Conservation (phyloP, 1,140 invertebrate species). For the Drosophila serrata region DNA sequence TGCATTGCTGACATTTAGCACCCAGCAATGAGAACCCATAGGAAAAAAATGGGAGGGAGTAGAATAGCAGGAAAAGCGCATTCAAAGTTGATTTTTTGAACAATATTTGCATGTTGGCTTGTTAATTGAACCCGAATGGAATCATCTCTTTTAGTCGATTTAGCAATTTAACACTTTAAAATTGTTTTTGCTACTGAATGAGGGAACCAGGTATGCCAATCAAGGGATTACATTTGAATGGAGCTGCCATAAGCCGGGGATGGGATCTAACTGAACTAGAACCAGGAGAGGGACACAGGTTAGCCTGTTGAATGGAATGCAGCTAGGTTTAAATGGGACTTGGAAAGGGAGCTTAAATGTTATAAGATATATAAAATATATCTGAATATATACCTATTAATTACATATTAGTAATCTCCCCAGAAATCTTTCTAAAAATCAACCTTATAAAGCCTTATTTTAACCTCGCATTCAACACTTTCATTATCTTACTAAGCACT, state of each 20-base stretch:
- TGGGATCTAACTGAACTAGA: neutral
- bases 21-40: conserved; percentile 42
- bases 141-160: conserved; percentile 5
- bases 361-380: neutral
- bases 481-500: neutral
- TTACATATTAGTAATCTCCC: no score
- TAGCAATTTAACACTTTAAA: neutral
- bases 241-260: neutral
- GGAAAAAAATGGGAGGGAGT: conserved; percentile 2
- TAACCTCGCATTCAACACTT: neutral
- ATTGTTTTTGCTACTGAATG: neutral
- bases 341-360: neutral
- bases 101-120: conserved; percentile 29
- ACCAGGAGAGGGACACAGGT: no score
- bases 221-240: neutral
- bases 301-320: neutral
- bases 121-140: conserved; percentile 25
- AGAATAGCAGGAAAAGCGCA: conserved; percentile 8
- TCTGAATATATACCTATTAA: no score
- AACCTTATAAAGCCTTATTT: neutral
- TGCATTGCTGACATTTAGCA: conserved; percentile 81
- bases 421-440: no score
- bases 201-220: neutral
- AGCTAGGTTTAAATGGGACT: neutral
- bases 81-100: conserved; percentile 17